Conservation (phyloP, 2,113 vertebrate species). For the Empidonax traillii region DNA sequence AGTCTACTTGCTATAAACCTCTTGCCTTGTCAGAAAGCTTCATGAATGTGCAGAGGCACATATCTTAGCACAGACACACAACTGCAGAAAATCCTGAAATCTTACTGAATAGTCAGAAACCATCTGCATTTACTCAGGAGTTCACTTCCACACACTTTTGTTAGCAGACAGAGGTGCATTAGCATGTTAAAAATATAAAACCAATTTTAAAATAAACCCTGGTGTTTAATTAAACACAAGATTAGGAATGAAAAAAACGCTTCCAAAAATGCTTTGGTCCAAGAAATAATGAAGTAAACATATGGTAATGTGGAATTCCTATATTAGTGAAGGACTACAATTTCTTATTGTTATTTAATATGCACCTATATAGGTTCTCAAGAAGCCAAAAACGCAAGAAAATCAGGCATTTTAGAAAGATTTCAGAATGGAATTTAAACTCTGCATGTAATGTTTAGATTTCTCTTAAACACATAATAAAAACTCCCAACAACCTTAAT, state of each 20-base stretch:
- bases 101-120: not conserved
- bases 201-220: not conserved
- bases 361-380: not conserved
- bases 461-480: not conserved
- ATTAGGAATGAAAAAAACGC: not conserved
- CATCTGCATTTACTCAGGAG: not conserved
- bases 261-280: not conserved
- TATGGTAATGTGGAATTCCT: not conserved
- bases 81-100: not conserved
- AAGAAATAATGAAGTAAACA: not conserved
- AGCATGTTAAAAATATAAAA: not conserved
- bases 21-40: not conserved
- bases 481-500: not conserved
- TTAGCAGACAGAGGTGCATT: not conserved
- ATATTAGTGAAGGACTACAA: fast-evolving
- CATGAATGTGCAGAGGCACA: not conserved
- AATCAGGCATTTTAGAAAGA: not conserved
- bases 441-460: not conserved
- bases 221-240: not conserved
- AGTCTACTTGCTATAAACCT: not conserved
- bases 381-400: not conserved
- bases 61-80: fast-evolving
- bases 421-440: not conserved
- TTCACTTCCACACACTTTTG: fast-evolving
- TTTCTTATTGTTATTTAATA: not conserved